Base-by-base conservation (phyloP, 2,888 invertebrate species). In the Apodemia arnacis region DNA sequence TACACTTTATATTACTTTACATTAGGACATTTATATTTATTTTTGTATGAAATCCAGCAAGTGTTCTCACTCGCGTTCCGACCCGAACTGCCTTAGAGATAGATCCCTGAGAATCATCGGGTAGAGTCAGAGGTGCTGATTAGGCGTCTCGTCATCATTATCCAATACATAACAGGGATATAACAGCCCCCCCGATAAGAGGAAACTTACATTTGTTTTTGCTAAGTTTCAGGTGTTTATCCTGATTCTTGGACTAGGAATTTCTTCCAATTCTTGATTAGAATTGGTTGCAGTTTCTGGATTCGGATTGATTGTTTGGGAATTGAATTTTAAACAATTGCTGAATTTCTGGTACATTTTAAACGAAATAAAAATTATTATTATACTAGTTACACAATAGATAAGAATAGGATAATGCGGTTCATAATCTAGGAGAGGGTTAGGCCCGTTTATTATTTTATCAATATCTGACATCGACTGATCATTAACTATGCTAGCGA, bases 221-320 rank as follows among this genome's bases (percentile, higher is more conserved):
- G 54, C 54, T n/a, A 54, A 54, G 72, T 72, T 38, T 72, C 38
- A 41, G 41, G 41, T 41, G 10, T 10, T 41, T 8, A 41, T 41
- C 10, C 41, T 41, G 10, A 41, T 8, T 41, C 41, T 41, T 41
- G 41, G 41, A 41, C 8, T 41, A 10, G 41, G 41, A 10, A 41
- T 41, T 41, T 72, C 34, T 8, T 72, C 72, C 6, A 72, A n/a
- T 72, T 72, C 72, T 15, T 72, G 72, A 24, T 72, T n/a, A 72
- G 31, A 11, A 72, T 72, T 38, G 18, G 27, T 72, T 41, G 41
- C 5, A 1, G 38, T 38, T 5, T 38, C 38, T 1, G 7, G 1
- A 41, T 41, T 41, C 2, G 41, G 0, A 41, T 10, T 41, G 8
- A 10, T 41, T 41, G 41, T 41, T 41, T 41, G 10, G 10, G 10